phyloP scores from a whole-genome alignment of 2,797 vertebrate genomes.

The Ataeniobius toweri region DNA sequence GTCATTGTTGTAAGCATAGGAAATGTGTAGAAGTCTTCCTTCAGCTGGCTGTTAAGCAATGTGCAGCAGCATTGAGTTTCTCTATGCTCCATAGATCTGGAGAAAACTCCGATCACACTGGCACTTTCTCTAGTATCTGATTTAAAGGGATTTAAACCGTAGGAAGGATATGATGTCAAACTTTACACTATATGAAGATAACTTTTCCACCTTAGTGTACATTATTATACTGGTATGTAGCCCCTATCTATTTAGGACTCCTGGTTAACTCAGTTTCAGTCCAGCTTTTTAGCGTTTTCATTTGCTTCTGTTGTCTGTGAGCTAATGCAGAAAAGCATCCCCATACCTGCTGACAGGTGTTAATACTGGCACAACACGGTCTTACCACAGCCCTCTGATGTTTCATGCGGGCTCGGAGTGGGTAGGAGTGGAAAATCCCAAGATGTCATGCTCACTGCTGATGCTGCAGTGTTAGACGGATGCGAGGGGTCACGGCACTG shows the following conservation, averaged over 20 bases:
- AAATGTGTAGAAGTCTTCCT: background rate
- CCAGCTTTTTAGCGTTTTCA: background rate
- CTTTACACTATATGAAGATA: background rate
- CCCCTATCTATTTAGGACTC: background rate
- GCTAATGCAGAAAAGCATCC: constrained; percentile 43
- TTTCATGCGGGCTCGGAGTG: constrained; percentile 49
- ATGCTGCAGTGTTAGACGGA: constrained; percentile 59
- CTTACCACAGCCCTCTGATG: background rate
- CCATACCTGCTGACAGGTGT: constrained; percentile 52
- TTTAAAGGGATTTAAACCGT: background rate
- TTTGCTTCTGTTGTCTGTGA: constrained; percentile 48
- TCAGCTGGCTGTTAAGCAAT: background rate
- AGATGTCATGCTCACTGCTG: constrained; percentile 54
- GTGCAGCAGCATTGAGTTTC: background rate
- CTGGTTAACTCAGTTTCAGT: background rate
- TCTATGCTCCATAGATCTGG: background rate
- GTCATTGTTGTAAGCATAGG: background rate
- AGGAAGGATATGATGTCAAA: too few relatives aligned
- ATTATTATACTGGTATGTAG: background rate
- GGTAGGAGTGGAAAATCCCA: constrained; percentile 68
- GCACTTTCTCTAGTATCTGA: background rate
- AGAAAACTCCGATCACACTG: background rate
- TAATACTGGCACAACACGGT: constrained; percentile 57
- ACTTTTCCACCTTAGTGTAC: background rate
- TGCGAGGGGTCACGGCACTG: constrained; percentile 34